phyloP scores from a whole-genome alignment of 2,797 vertebrate genomes.

The Halcyon chelicuti region DNA sequence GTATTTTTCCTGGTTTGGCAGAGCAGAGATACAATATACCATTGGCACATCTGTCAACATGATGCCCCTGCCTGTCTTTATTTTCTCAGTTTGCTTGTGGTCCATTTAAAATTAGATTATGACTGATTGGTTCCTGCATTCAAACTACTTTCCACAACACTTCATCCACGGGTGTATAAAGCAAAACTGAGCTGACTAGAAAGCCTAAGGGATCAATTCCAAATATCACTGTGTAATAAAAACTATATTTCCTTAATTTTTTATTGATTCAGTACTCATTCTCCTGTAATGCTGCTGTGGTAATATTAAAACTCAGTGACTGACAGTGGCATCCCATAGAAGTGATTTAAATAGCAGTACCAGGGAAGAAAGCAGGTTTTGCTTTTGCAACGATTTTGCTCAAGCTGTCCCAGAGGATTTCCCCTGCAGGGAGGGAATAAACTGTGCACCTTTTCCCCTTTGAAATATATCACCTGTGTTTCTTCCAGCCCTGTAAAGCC shows the following conservation, averaged over 20 bases:
- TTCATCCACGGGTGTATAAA: slow-evolving; percentile 28
- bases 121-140: slow-evolving; percentile 34
- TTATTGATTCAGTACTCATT: slow-evolving; percentile 69
- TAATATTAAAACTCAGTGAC: slow-evolving; percentile 64
- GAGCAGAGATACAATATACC: slow-evolving; percentile 6
- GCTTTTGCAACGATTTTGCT: neutral
- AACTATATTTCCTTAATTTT: slow-evolving; percentile 72
- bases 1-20: slow-evolving; percentile 29
- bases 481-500: neutral
- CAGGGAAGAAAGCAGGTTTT: neutral
- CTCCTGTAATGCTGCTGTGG: slow-evolving; percentile 46
- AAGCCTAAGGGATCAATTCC: slow-evolving; percentile 73
- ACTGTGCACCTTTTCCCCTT: neutral
- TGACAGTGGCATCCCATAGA: slow-evolving; percentile 4
- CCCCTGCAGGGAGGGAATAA: neutral
- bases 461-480: neutral
- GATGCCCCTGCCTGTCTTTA: slow-evolving; percentile 30
- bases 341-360: slow-evolving; percentile 18
- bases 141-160: slow-evolving; percentile 4
- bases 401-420: neutral
- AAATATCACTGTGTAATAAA: slow-evolving; percentile 75
- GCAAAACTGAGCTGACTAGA: slow-evolving; percentile 52
- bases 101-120: slow-evolving; percentile 61
- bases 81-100: slow-evolving; percentile 27
- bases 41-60: neutral